phyloP scores from a whole-genome alignment of 2,888 invertebrate species.

The Helicoverpa assulta region DNA sequence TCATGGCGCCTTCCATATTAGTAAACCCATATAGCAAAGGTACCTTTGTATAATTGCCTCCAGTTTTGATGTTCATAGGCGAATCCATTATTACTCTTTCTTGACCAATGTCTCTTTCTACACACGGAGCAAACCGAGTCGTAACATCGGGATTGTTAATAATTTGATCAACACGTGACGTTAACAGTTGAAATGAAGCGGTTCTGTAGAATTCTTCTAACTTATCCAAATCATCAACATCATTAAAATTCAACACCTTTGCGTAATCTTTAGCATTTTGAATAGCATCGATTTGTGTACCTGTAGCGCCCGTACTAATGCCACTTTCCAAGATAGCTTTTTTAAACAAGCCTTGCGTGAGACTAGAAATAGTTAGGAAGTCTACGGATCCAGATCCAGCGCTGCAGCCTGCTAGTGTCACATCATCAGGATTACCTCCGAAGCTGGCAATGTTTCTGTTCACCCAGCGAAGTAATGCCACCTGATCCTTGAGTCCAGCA shows the following conservation, averaged over 20 bases:
- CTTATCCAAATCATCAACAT: constrained; percentile 67
- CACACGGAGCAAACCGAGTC: constrained; percentile 64
- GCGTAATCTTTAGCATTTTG: constrained; percentile 73
- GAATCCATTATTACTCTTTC: constrained; percentile 54
- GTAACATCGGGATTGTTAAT: constrained; percentile 35
- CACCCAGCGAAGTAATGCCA: constrained; percentile 75
- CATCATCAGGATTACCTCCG: constrained; percentile 78
- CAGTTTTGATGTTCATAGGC: constrained; percentile 54
- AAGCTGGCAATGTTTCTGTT: constrained; percentile 75
- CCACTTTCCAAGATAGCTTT: constrained; percentile 78
- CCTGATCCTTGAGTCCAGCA: constrained; percentile 81
- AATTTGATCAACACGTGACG: constrained; percentile 29
- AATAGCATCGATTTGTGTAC: constrained; percentile 72
- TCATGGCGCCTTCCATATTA: constrained; percentile 69
- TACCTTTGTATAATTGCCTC: constrained; percentile 51
- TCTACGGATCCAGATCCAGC: constrained; percentile 76
- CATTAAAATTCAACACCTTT: constrained; percentile 62
- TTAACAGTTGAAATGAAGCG: constrained; percentile 63
- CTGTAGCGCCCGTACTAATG: constrained; percentile 62
- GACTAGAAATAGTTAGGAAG: constrained; percentile 73
- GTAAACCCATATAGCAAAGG: constrained; percentile 68
- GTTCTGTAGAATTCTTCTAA: constrained; percentile 76
- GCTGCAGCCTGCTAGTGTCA: constrained; percentile 75
- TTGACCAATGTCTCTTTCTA: constrained; percentile 65
- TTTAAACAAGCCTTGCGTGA: constrained; percentile 72